Percentiles rank a stretch among this genome's conserved stretches.
These are phyloP conservation scores for Macquaria ambigua DNA, from an alignment of 2,113 vertebrate species.

Conservation along the genomic window DNA sequence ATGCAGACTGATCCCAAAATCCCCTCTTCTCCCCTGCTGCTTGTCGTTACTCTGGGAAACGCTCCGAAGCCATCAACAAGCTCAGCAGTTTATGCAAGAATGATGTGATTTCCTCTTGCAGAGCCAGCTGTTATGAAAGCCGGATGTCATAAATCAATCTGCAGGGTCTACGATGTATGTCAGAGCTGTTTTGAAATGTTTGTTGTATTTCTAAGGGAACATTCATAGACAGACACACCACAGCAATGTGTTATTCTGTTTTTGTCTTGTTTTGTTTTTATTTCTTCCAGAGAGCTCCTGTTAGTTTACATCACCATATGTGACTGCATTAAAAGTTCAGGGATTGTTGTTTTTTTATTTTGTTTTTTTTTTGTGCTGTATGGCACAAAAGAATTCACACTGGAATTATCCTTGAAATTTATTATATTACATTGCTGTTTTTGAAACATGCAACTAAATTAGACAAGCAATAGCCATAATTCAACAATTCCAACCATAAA, in stretches of 20 bases:
- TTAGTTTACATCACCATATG: background rate
- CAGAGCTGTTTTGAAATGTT: slow-evolving; percentile 3
- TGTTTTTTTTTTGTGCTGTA: background rate
- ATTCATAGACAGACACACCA: background rate
- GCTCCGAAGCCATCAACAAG: slow-evolving; percentile 42
- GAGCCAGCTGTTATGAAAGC: slow-evolving; percentile 56
- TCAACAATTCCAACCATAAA: background rate
- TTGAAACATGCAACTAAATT: background rate
- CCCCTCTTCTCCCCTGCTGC: background rate
- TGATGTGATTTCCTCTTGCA: slow-evolving; percentile 62
- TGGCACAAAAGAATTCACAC: background rate
- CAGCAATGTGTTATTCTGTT: background rate
- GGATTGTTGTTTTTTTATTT: background rate
- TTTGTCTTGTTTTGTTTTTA: background rate
- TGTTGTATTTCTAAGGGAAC: background rate
- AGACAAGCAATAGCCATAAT: background rate
- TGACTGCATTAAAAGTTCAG: background rate
- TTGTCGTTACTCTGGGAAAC: slow-evolving; percentile 40
- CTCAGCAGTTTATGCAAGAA: slow-evolving; percentile 67
- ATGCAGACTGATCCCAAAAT: background rate
- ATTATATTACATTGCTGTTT: background rate
- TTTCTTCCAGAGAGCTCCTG: background rate
- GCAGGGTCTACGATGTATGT: slow-evolving; percentile 7
- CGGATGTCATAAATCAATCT: slow-evolving; percentile 66
- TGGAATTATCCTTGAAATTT: background rate